Percentiles rank a stretch among this genome's conserved stretches.
Conservation (phyloP, 2,888 invertebrate species). For the Chorisops tibialis region DNA sequence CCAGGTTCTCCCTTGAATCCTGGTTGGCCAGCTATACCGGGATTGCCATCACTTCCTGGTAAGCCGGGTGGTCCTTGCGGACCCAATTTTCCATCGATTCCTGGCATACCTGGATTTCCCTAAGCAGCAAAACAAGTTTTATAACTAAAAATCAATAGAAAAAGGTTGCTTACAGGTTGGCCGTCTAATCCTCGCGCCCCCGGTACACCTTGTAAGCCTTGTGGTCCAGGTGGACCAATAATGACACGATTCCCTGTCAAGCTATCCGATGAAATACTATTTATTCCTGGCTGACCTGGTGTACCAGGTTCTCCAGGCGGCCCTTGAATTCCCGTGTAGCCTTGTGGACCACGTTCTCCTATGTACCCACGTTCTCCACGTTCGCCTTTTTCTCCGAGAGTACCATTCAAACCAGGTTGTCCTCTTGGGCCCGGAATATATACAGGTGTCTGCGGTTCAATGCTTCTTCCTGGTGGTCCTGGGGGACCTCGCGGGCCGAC, state of each 20-base stretch:
- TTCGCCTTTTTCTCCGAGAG: slow-evolving; percentile 50
- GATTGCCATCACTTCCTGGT: slow-evolving; percentile 66
- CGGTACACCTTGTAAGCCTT: slow-evolving; percentile 58
- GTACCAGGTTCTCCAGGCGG: slow-evolving; percentile 48
- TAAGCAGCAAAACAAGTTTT: slow-evolving; percentile 5
- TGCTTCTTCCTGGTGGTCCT: slow-evolving; percentile 60
- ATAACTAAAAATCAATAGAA: background rate
- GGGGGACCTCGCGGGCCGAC: slow-evolving; percentile 56
- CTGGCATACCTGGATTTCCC: slow-evolving; percentile 55
- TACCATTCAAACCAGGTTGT: slow-evolving; percentile 31
- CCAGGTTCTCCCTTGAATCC: slow-evolving; percentile 68
- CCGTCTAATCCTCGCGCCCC: slow-evolving; percentile 49
- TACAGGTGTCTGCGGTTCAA: slow-evolving; percentile 56
- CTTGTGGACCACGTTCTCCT: slow-evolving; percentile 5
- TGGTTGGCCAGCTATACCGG: slow-evolving; percentile 55
- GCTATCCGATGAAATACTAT: slow-evolving; percentile 42
- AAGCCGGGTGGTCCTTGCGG: slow-evolving; percentile 72
- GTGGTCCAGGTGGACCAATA: slow-evolving; percentile 62
- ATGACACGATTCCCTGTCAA: slow-evolving; percentile 36
- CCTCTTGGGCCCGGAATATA: slow-evolving; percentile 44
- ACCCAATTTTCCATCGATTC: slow-evolving; percentile 57
- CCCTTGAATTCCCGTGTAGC: background rate
- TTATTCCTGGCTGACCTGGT: slow-evolving; percentile 30
- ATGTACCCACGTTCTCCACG: slow-evolving; percentile 62
- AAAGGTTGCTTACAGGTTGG: slow-evolving; percentile 43